Evolutionary conservation across 2,113 vertebrate genomes (phyloP).

Genomic region (Oryzias curvinotus): DNA sequence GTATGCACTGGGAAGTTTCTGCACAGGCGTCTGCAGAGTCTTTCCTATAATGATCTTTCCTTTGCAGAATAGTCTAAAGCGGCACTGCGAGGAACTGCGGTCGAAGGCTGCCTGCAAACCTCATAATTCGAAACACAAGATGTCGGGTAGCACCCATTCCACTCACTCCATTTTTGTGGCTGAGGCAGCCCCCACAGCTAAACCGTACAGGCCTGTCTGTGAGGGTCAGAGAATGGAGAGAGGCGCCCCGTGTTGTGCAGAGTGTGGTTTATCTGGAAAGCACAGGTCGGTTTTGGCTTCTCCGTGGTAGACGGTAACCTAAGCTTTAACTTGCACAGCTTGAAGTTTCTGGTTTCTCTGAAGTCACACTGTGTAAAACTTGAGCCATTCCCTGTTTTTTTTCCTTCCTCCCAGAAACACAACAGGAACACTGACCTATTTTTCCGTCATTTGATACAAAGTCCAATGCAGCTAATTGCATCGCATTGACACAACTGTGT

Average conservation of each 20-base stretch:
- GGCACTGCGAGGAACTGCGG: slow-evolving; percentile 17
- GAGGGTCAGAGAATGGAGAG: slow-evolving; percentile 20
- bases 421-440: slow-evolving; percentile 42
- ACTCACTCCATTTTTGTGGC: neutral
- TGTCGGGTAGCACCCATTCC: slow-evolving; percentile 11
- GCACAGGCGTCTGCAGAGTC: neutral
- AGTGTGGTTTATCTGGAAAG: slow-evolving; percentile 42
- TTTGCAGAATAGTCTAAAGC: neutral
- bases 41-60: neutral
- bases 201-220: neutral
- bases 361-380: slow-evolving; percentile 38
- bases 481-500: slow-evolving; percentile 15
- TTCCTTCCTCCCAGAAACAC: slow-evolving; percentile 25
- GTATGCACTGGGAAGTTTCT: neutral
- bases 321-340: slow-evolving; percentile 45
- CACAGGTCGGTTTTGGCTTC: slow-evolving; percentile 47
- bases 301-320: slow-evolving; percentile 39
- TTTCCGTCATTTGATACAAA: slow-evolving; percentile 46
- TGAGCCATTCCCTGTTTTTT: slow-evolving; percentile 1
- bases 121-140: slow-evolving; percentile 15
- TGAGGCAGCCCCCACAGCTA: neutral
- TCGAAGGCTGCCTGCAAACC: slow-evolving; percentile 22
- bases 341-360: slow-evolving; percentile 53
- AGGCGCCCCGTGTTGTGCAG: slow-evolving; percentile 27
- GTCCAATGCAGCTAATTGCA: slow-evolving; percentile 47